A percentile compares a stretch with the other conserved stretches of the same genome.
These are phyloP conservation scores for Eurois occulta DNA, from an alignment of 2,888 invertebrate species.

Conservation along the genomic window DNA sequence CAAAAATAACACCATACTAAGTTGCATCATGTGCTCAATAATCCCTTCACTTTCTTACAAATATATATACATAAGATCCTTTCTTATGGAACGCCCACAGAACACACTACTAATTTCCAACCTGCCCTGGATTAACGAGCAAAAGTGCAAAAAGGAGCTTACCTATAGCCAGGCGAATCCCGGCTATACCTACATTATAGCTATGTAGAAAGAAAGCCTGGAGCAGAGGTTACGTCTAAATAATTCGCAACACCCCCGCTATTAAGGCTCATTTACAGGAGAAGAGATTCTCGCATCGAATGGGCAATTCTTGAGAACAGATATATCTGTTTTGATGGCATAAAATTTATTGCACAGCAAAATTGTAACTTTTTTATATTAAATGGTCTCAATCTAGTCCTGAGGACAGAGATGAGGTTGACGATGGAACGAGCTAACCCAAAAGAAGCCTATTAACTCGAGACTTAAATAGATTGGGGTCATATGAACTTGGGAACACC, in stretches of 20 bases:
- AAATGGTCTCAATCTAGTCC: too few species aligned
- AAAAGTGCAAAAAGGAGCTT: slow-evolving; percentile 42
- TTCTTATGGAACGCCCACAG: not conserved
- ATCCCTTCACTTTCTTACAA: not conserved
- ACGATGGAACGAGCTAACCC: too few species aligned
- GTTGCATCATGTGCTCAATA: not conserved
- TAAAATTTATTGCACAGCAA: not conserved
- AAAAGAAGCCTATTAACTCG: too few species aligned
- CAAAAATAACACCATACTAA: not conserved
- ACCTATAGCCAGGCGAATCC: slow-evolving; percentile 19
- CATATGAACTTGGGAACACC: too few species aligned
- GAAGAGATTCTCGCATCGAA: not conserved
- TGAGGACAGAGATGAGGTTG: too few species aligned
- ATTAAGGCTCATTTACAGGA: slow-evolving; percentile 18
- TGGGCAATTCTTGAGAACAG: not conserved
- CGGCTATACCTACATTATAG: not conserved
- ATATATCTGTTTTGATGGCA: not conserved
- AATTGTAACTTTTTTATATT: too few species aligned
- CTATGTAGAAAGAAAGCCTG: not conserved
- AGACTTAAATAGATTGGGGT: too few species aligned
- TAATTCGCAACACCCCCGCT: slow-evolving; percentile 48
- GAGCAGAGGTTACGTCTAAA: slow-evolving; percentile 43
- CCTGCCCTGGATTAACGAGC: slow-evolving; percentile 28
- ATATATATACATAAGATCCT: not conserved
- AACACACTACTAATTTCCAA: slow-evolving; percentile 25